Percentiles rank a stretch among this genome's conserved stretches.
phyloP scores from a whole-genome alignment of 2,113 vertebrate species.

The Bombycilla garrulus region DNA sequence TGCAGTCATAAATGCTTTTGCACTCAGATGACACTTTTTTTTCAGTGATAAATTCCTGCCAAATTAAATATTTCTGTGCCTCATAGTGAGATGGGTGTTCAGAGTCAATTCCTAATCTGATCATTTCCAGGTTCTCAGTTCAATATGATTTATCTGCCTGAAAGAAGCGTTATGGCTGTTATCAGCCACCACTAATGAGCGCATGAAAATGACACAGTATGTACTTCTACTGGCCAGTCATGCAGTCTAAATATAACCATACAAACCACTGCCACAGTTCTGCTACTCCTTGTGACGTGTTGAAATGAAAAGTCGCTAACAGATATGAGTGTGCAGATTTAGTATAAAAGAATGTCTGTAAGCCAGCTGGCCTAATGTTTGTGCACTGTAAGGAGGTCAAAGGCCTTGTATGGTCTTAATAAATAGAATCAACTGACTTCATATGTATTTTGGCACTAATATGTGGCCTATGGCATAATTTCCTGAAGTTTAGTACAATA shows the following conservation, averaged over 20 bases:
- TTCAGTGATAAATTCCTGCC: neutral
- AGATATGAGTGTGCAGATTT: slow-evolving; percentile 62
- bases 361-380: slow-evolving; percentile 67
- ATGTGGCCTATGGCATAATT: slow-evolving; percentile 76
- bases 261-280: neutral
- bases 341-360: slow-evolving; percentile 57
- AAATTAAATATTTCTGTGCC: neutral
- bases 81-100: neutral
- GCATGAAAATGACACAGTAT: neutral
- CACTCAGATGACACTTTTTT: neutral
- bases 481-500: slow-evolving; percentile 74
- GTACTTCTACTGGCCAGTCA: neutral
- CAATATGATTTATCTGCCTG: neutral
- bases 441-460: slow-evolving; percentile 77
- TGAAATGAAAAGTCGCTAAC: slow-evolving; percentile 68
- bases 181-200: neutral
- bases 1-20: neutral
- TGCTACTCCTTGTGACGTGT: neutral
- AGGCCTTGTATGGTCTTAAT: slow-evolving; percentile 76
- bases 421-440: slow-evolving; percentile 72
- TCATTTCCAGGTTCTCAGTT: slow-evolving; percentile 6
- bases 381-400: slow-evolving; percentile 52
- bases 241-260: neutral
- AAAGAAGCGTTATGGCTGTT: slow-evolving; percentile 29
- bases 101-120: slow-evolving; percentile 2